Conservation (phyloP, 2,113 vertebrate species). For the Pseudopipra pipra region DNA sequence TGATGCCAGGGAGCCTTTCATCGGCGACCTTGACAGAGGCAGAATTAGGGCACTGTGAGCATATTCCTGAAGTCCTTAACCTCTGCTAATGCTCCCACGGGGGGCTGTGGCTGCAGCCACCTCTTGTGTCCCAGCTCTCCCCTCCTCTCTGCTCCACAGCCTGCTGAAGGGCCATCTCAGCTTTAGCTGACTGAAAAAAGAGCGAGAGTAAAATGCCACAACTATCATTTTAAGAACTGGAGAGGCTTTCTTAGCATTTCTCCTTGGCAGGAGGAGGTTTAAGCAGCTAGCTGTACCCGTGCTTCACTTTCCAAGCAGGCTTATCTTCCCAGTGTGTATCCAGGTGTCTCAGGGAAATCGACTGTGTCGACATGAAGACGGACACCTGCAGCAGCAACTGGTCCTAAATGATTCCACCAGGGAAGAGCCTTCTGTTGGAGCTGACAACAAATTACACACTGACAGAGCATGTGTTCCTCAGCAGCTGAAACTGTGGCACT, state of each 20-base stretch:
- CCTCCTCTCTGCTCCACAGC: not conserved
- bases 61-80: not conserved
- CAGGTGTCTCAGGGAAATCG: not conserved
- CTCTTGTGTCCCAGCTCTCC: not conserved
- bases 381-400: not conserved
- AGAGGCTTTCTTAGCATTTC: not conserved
- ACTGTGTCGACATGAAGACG: fast-evolving
- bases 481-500: not conserved
- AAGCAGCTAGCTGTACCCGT: not conserved
- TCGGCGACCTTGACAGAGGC: not conserved
- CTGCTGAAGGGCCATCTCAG: not conserved
- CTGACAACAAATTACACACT: not conserved
- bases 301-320: not conserved
- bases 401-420: not conserved
- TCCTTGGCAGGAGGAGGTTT: not conserved
- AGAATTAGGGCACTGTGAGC: not conserved
- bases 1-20: not conserved
- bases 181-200: not conserved
- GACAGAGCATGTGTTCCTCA: not conserved
- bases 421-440: not conserved
- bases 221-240: not conserved
- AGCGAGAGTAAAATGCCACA: not conserved
- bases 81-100: not conserved
- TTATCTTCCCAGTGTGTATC: not conserved
- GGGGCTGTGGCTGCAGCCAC: not conserved